phyloP scores from a whole-genome alignment of 2,797 vertebrate species.

The Sebastes goodei region DNA sequence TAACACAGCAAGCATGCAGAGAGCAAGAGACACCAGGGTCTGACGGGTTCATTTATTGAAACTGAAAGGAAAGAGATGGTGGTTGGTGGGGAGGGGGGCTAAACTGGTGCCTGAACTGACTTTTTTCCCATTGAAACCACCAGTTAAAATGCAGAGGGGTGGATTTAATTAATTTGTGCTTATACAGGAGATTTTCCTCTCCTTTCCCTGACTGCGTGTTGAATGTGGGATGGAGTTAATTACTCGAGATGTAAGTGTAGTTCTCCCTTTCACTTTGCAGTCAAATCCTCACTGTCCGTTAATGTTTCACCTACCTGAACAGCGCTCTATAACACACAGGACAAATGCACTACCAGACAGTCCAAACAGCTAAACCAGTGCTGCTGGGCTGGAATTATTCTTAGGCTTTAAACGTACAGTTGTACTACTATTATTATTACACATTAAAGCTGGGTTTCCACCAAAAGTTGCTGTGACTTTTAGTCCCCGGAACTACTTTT shows the following conservation, averaged over 20 bases:
- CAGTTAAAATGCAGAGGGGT: not conserved
- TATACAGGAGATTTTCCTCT: not conserved
- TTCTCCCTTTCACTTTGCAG: not conserved
- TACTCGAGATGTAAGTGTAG: not conserved
- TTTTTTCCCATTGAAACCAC: not conserved
- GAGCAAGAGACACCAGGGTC: slow-evolving; percentile 67
- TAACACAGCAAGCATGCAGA: slow-evolving; percentile 85
- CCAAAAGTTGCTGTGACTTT: no score
- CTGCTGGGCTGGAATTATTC: not conserved
- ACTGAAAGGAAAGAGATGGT: not conserved
- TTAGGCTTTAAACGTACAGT: not conserved
- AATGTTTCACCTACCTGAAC: not conserved
- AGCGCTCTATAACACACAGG: not conserved
- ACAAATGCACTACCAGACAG: not conserved
- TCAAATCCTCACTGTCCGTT: not conserved
- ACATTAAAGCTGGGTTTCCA: not conserved
- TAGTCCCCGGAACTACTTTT: no score
- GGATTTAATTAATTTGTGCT: slow-evolving; percentile 41
- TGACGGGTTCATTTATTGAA: slow-evolving; percentile 1
- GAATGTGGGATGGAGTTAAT: not conserved
- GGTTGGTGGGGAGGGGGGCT: not conserved
- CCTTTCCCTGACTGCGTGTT: not conserved
- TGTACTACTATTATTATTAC: not conserved
- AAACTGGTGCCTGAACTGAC: not conserved
- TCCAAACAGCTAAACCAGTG: not conserved